Evolutionary conservation across 1,140 invertebrate species (phyloP).

Genomic region (Holotrichia oblita): DNA sequence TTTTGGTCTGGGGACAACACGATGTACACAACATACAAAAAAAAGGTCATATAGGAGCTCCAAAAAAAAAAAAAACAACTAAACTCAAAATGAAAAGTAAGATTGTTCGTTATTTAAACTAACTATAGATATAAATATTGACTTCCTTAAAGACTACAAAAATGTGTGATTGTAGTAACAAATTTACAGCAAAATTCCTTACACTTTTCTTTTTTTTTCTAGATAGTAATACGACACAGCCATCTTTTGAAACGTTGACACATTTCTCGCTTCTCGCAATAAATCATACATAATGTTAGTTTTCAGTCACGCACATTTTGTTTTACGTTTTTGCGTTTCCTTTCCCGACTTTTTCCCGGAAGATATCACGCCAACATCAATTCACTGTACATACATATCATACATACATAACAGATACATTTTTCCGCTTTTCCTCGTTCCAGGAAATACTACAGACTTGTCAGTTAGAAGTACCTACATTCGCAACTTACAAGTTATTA

Average conservation of each 20-base stretch:
- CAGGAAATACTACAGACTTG: not conserved
- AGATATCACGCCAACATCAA: not conserved
- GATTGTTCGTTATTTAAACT: too few species aligned
- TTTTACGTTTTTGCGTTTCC: not conserved
- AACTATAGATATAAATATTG: too few species aligned
- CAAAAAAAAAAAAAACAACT: too few species aligned
- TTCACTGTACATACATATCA: not conserved
- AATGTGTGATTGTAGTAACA: too few species aligned
- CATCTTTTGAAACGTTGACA: not conserved
- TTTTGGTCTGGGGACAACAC: too few species aligned
- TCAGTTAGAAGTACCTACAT: not conserved
- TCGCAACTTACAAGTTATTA: too few species aligned
- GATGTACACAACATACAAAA: too few species aligned
- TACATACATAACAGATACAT: too few species aligned
- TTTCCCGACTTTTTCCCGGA: not conserved
- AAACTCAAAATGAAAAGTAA: too few species aligned
- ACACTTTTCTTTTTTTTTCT: not conserved
- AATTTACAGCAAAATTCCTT: too few species aligned
- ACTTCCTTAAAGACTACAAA: too few species aligned
- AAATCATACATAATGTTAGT: conserved; percentile 9
- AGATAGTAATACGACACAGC: not conserved
- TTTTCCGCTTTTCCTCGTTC: not conserved
- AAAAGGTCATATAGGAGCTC: too few species aligned
- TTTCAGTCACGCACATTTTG: conserved; percentile 4
- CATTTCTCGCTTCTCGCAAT: not conserved